phyloP scores from a whole-genome alignment of 92 coral and sea anemone species.

The Diadumene lineata region DNA sequence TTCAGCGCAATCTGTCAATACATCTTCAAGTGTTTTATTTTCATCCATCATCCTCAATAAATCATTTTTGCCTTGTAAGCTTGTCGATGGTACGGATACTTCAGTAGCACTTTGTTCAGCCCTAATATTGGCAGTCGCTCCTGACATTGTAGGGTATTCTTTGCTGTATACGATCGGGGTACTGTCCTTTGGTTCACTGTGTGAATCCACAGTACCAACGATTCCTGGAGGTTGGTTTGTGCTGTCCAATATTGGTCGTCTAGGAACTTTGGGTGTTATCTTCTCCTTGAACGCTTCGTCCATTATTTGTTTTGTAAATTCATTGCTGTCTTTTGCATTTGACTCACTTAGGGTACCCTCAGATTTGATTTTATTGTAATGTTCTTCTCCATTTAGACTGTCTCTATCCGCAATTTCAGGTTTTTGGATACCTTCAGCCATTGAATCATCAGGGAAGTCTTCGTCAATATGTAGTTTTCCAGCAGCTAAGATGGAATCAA shows the following conservation, averaged over 20 bases:
- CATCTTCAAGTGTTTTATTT: slow-evolving; percentile 55
- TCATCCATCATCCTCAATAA: slow-evolving; percentile 25
- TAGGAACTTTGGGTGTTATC: background rate
- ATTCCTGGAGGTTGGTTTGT: background rate
- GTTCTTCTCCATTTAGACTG: background rate
- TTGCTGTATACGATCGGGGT: too few relatives aligned
- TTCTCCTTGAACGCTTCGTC: background rate
- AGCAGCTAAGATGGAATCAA: slow-evolving; percentile 28
- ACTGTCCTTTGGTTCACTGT: background rate
- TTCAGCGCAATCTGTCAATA: slow-evolving; percentile 45
- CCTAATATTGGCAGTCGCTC: too few relatives aligned
- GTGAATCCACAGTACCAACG: background rate
- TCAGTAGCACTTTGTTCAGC: too few relatives aligned
- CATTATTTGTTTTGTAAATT: background rate
- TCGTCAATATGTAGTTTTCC: background rate
- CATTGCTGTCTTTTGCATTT: background rate
- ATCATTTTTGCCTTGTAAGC: background rate
- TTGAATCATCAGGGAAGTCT: background rate
- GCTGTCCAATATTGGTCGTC: background rate
- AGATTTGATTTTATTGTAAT: background rate
- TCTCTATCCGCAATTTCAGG: background rate
- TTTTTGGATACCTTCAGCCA: background rate
- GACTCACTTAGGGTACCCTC: background rate
- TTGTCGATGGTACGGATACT: background rate
- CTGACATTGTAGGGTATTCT: too few relatives aligned